Base-by-base conservation (phyloP, 64 coral and sea anemone species). In the Orbicella faveolata region DNA sequence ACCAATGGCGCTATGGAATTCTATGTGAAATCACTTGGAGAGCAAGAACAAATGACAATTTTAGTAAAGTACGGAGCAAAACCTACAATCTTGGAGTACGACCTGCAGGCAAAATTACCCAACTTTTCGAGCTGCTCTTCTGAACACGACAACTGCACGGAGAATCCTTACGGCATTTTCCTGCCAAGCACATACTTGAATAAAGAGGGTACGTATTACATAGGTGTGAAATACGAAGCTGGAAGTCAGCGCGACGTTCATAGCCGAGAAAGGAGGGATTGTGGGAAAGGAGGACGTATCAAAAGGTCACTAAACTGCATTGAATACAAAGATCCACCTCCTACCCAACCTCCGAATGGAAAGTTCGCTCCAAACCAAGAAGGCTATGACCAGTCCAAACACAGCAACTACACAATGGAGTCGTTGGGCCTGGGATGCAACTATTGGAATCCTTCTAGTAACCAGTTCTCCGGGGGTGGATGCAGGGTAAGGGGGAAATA, bases 301-400 rank as follows among this genome's bases (percentile, higher is more conserved):
- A 92, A 86, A 83, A 59, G 90, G 33, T 86, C 82, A 23, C 3
- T 25, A 8, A 19, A 68, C 5, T 92, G 90, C 51, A 92, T 92
- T 20, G 35, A 92, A 75, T 92, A 92, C 82, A 92, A 92, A 18
- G 90, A 92, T 57, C 90, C 90, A 12, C 90, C 90, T n/a, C 69
- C 90, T 34, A 75, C 79, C 8, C 41, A 59, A 33, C 89, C 89
- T 14, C 68, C 48, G 2, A 83, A 90, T 72, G 89, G 89, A n/a
- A 80, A 61, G 26, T 90, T 83, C 52, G 23, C 33, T 54, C 11
- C 3, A 20, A 36, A 36, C 12, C 25, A 74, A 6, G 30, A 80
- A 33, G 25, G 67, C 41, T 90, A 78, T 74, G 63, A 90, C 61
- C 62, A 63, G 13, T 74, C 67, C 20, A 74, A 25, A 74, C 78